phyloP scores from a whole-genome alignment of 1,140 invertebrate genomes.

The Tetragonula clypearis region DNA sequence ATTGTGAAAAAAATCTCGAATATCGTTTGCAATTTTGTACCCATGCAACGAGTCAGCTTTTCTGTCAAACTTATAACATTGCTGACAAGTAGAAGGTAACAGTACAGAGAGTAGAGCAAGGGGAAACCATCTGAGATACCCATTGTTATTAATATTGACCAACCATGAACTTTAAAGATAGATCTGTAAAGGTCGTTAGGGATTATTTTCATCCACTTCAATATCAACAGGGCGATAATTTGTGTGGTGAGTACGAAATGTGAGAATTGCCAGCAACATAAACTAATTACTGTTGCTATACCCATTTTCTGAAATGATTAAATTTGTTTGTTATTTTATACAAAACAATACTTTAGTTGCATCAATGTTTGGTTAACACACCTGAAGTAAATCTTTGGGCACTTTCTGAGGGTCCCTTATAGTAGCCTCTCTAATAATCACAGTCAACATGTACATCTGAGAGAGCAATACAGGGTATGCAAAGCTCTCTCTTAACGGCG shows the following conservation, averaged over 20 bases:
- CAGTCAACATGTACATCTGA: constrained; percentile 81
- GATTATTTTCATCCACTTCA: constrained; percentile 85
- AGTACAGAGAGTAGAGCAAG: constrained; percentile 87
- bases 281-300: constrained; percentile 77
- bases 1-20: constrained; percentile 71
- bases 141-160: constrained; percentile 82
- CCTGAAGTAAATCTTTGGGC: not conserved
- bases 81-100: constrained; percentile 77
- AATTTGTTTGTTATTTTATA: not conserved
- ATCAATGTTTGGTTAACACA: not conserved
- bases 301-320: constrained; percentile 70
- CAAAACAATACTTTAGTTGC: too few relatives aligned
- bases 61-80: constrained; percentile 21
- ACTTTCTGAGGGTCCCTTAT: constrained; percentile 1
- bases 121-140: constrained; percentile 82
- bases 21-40: constrained; percentile 41
- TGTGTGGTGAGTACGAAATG: constrained; percentile 90
- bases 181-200: constrained; percentile 80
- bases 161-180: constrained; percentile 83
- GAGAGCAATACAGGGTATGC: constrained; percentile 86
- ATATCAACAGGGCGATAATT: constrained; percentile 84
- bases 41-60: constrained; percentile 24
- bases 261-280: constrained; percentile 89
- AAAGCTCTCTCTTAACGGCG: constrained; percentile 91
- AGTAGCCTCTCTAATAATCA: constrained; percentile 62